Conservation (phyloP, 2,113 vertebrate genomes). For the Gorsachius goisagi region DNA sequence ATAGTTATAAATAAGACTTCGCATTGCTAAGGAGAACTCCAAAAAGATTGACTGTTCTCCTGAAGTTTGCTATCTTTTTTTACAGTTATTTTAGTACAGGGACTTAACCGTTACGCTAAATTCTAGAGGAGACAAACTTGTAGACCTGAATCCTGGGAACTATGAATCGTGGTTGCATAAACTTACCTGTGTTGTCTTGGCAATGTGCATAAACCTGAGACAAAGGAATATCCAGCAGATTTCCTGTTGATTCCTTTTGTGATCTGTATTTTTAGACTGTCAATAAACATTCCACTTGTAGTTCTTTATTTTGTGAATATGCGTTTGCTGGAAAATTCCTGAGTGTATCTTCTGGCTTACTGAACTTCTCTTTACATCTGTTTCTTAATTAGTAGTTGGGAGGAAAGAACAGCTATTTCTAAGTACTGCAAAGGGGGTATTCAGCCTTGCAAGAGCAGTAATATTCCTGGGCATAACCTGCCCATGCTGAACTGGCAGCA, state of each 20-base stretch:
- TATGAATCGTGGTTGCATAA: background rate
- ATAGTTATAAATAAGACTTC: background rate
- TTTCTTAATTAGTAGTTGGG: conserved; percentile 50
- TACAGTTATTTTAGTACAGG: background rate
- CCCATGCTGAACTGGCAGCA: conserved; percentile 8
- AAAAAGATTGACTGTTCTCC: background rate
- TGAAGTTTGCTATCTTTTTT: background rate
- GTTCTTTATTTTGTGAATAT: background rate
- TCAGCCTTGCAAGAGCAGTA: conserved; percentile 19
- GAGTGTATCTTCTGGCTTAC: background rate
- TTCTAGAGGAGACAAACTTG: background rate
- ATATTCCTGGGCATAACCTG: conserved; percentile 24
- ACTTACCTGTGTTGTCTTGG: background rate
- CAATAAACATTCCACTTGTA: background rate
- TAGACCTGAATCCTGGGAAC: background rate
- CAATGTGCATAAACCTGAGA: background rate
- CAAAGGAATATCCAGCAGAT: background rate
- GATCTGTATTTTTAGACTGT: background rate
- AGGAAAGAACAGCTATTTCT: background rate
- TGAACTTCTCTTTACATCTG: conserved; percentile 11
- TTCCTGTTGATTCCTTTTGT: background rate
- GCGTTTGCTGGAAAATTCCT: background rate
- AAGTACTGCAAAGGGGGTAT: background rate
- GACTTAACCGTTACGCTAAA: background rate
- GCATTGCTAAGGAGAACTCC: background rate